Evolutionary conservation across 2,797 vertebrate species (phyloP).

Genomic region (Gila robusta): DNA sequence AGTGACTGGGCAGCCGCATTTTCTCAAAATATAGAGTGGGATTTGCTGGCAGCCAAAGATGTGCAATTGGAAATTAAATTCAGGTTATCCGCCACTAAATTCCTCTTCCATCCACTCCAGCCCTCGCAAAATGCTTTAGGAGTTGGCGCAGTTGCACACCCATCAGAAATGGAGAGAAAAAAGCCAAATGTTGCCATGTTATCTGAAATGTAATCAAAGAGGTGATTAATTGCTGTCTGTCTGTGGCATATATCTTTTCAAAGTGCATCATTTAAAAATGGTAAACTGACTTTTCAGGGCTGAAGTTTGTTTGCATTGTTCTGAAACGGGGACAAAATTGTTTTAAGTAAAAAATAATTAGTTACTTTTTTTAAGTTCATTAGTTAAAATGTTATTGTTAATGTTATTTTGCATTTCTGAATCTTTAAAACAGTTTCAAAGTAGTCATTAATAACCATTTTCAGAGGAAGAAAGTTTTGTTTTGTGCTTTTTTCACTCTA

Average conservation of each 20-base stretch:
- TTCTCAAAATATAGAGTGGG: conserved; percentile 77
- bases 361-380: no score
- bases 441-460: not conserved
- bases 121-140: conserved; percentile 23
- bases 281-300: conserved; percentile 67
- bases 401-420: not conserved
- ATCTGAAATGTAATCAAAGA: conserved; percentile 80
- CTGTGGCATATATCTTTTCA: conserved; percentile 65
- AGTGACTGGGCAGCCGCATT: conserved; percentile 78
- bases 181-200: conserved; percentile 78
- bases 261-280: conserved; percentile 77
- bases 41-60: conserved; percentile 73
- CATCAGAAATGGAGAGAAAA: conserved; percentile 73
- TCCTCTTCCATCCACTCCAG: conserved; percentile 63
- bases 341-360: not conserved
- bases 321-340: not conserved
- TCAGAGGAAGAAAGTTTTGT: not conserved
- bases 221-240: conserved; percentile 78
- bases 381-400: not conserved
- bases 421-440: not conserved
- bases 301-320: not conserved
- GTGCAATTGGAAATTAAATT: conserved; percentile 82
- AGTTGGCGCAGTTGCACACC: conserved; percentile 29
- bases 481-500: not conserved
- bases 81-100: conserved; percentile 83